Evolutionary conservation across 2,113 vertebrate species (phyloP).

Genomic region (Kryptolebias marmoratus): DNA sequence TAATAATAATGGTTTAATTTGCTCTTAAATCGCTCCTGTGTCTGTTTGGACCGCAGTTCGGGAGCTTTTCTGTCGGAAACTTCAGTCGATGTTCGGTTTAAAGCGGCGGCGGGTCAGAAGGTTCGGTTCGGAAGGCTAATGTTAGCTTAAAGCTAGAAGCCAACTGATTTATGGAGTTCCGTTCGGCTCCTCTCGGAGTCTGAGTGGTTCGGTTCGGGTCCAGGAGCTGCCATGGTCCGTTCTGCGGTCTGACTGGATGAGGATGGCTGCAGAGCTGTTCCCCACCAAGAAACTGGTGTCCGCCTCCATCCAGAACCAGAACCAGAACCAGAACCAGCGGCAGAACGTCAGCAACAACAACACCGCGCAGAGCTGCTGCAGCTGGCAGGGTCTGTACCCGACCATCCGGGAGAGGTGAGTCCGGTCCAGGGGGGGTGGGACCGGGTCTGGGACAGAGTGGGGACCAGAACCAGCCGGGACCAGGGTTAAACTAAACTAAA

Average conservation of each 20-base stretch:
- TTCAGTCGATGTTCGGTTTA: not conserved
- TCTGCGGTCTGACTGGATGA: conserved; percentile 82
- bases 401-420: conserved; percentile 95
- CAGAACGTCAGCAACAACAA: conserved; percentile 96
- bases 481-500: too few species aligned
- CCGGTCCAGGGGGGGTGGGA: not conserved
- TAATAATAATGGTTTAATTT: not conserved
- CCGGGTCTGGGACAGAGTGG: too few species aligned
- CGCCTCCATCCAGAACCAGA: conserved; percentile 84
- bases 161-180: not conserved
- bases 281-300: conserved; percentile 86
- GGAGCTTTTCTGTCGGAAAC: not conserved
- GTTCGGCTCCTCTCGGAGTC: not conserved
- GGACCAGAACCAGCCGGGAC: too few species aligned
- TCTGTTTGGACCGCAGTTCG: fast-evolving
- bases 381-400: conserved; percentile 96
- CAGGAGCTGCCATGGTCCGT: conserved; percentile 85
- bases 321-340: conserved; percentile 84
- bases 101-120: not conserved
- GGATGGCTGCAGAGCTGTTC: conserved; percentile 96
- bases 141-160: conserved; percentile 5
- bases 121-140: not conserved
- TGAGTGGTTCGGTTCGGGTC: conserved; percentile 26
- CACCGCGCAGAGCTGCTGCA: conserved; percentile 85
- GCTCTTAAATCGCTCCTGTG: too few species aligned